phyloP scores from a whole-genome alignment of 2,888 invertebrate species.

The Lumbricus terrestris region DNA sequence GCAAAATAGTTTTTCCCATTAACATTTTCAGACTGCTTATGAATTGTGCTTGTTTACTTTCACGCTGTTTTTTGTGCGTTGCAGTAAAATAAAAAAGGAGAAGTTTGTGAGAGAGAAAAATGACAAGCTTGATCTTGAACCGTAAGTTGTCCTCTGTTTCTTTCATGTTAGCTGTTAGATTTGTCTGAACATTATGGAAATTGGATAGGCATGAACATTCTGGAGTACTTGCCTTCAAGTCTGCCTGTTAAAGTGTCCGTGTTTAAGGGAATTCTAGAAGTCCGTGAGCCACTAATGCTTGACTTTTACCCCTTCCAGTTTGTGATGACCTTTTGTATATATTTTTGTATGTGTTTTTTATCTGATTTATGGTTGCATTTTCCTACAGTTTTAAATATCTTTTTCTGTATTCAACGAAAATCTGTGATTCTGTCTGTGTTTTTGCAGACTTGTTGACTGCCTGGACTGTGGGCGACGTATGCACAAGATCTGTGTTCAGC shows the following conservation, averaged over 20 bases:
- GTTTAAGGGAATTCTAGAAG: not conserved
- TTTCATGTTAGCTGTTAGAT: not conserved
- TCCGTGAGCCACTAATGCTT: not conserved
- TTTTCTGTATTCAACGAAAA: not conserved
- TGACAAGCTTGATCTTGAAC: slow-evolving; percentile 94
- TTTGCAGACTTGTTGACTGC: slow-evolving; percentile 79
- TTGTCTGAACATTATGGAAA: not conserved
- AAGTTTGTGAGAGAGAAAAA: slow-evolving; percentile 98
- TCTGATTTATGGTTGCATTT: not conserved
- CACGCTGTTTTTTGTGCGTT: slow-evolving; percentile 41
- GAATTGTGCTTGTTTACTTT: not conserved
- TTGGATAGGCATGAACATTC: not conserved
- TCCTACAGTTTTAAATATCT: not conserved
- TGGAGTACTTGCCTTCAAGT: not conserved
- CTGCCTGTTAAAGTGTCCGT: not conserved
- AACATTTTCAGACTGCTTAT: too few relatives aligned
- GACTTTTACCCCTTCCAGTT: not conserved
- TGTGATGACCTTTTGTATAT: too few relatives aligned
- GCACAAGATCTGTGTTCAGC: slow-evolving; percentile 95
- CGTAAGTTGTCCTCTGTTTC: slow-evolving; percentile 60
- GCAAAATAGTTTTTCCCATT: not conserved
- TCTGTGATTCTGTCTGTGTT: not conserved
- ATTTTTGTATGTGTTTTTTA: not conserved
- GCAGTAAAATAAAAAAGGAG: slow-evolving; percentile 90
- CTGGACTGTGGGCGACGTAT: slow-evolving; percentile 93